These are phyloP conservation scores for Leptarthrus brevirostris DNA, from an alignment of 2,888 invertebrate species.

Conservation along the genomic window DNA sequence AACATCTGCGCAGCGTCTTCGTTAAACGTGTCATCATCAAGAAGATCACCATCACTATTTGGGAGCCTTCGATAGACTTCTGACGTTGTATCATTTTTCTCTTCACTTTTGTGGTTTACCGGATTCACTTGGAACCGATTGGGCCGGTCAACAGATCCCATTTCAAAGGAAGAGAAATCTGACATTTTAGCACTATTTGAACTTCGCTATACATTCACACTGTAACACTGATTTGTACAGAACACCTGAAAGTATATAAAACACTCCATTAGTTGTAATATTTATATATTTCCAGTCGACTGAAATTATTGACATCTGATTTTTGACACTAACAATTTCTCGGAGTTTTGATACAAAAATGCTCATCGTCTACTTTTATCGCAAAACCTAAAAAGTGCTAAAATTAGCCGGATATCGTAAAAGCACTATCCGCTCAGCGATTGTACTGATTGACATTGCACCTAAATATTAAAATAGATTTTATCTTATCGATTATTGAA, in stretches of 20 bases:
- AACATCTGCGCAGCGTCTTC: constrained; percentile 63
- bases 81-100: constrained; percentile 59
- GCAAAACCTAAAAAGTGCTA: neutral
- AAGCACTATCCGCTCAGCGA: neutral
- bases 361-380: neutral
- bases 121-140: constrained; percentile 68
- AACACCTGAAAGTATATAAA: constrained; percentile 30
- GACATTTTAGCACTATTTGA: constrained; percentile 60
- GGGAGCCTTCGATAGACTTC: constrained; percentile 65
- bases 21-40: constrained; percentile 65
- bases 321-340: neutral
- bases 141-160: constrained; percentile 65
- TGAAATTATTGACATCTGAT: neutral
- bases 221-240: neutral
- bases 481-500: constrained; percentile 34
- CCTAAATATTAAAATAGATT: neutral
- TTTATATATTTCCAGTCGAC: neutral
- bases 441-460: constrained; percentile 18
- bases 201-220: constrained; percentile 18
- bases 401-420: neutral
- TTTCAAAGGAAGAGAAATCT: constrained; percentile 63
- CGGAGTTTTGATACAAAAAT: neutral
- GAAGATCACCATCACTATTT: constrained; percentile 62
- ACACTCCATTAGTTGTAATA: neutral
- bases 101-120: constrained; percentile 63